A percentile compares a stretch with the other conserved stretches of the same genome.
Evolutionary conservation across 2,888 invertebrate species (phyloP).

Genomic region (Noctua janthe): DNA sequence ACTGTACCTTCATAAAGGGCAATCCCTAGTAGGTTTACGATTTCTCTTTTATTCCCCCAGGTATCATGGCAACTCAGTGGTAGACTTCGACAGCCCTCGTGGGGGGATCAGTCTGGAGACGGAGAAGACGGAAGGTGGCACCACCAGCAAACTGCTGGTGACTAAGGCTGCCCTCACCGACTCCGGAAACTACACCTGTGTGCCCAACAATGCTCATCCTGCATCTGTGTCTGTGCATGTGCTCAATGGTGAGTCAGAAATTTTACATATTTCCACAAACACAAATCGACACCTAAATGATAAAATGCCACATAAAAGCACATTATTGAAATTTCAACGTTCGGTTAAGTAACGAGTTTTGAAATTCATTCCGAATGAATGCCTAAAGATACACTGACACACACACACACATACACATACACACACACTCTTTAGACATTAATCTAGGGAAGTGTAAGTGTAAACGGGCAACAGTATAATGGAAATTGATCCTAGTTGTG

Average conservation of each 20-base stretch:
- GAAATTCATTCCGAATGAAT: neutral
- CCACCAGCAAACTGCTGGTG: constrained; percentile 95
- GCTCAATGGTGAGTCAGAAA: constrained; percentile 92
- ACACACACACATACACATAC: no score
- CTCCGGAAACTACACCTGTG: constrained; percentile 97
- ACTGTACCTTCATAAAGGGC: neutral
- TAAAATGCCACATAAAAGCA: neutral
- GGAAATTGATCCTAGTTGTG: neutral
- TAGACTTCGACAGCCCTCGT: constrained; percentile 95
- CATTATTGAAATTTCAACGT: neutral
- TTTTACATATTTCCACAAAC: neutral
- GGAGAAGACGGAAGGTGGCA: constrained; percentile 96
- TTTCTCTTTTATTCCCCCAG: constrained; percentile 78
- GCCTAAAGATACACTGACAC: no score
- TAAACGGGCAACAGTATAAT: neutral
- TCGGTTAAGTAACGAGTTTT: neutral
- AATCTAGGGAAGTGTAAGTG: neutral
- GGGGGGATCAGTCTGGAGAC: constrained; percentile 97
- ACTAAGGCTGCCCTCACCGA: constrained; percentile 96
- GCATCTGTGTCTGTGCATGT: constrained; percentile 96
- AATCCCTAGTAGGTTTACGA: neutral
- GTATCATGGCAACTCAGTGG: constrained; percentile 95
- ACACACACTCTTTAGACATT: neutral
- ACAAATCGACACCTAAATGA: neutral
- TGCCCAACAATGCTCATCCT: constrained; percentile 95